Percentiles rank a stretch among this genome's conserved stretches.
Conservation (phyloP, 2,888 invertebrate species). For the Scaptomyza flava region DNA sequence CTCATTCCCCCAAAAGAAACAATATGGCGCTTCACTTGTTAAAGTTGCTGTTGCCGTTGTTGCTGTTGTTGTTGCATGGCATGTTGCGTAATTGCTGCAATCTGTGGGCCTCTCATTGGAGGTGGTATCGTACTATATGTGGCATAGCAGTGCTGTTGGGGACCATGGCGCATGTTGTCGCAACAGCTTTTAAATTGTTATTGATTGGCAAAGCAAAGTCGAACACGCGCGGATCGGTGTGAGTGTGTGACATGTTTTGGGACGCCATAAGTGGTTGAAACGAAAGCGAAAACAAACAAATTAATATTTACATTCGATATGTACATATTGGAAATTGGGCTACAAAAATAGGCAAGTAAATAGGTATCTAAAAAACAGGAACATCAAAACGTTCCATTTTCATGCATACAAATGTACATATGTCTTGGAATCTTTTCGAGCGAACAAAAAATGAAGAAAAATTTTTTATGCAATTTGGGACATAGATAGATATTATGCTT, state of each 20-base stretch:
- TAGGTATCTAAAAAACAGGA: constrained; percentile 7
- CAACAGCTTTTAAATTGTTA: constrained; percentile 79
- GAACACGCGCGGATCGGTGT: constrained; percentile 15
- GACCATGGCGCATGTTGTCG: constrained; percentile 69
- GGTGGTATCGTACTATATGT: constrained; percentile 27
- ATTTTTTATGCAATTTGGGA: neutral
- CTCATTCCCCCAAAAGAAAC: constrained; percentile 39
- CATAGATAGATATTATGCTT: neutral
- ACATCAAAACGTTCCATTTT: neutral
- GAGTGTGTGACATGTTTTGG: constrained; percentile 51
- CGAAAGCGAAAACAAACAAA: constrained; percentile 68
- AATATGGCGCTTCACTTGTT: constrained; percentile 70
- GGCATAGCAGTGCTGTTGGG: constrained; percentile 38
- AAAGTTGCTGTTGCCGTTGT: constrained; percentile 23
- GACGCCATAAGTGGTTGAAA: constrained; percentile 38
- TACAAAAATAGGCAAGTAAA: constrained; percentile 30
- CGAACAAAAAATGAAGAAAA: neutral
- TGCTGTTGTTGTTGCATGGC: constrained; percentile 57
- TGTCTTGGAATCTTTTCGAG: constrained; percentile 4
- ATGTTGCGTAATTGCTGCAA: constrained; percentile 79
- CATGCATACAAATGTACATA: neutral
- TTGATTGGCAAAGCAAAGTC: constrained; percentile 62
- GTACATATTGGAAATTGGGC: constrained; percentile 55
- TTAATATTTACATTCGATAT: constrained; percentile 58
- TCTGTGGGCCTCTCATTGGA: constrained; percentile 57